phyloP scores from a whole-genome alignment of 2,888 invertebrate species.

The Tyria jacobaeae region DNA sequence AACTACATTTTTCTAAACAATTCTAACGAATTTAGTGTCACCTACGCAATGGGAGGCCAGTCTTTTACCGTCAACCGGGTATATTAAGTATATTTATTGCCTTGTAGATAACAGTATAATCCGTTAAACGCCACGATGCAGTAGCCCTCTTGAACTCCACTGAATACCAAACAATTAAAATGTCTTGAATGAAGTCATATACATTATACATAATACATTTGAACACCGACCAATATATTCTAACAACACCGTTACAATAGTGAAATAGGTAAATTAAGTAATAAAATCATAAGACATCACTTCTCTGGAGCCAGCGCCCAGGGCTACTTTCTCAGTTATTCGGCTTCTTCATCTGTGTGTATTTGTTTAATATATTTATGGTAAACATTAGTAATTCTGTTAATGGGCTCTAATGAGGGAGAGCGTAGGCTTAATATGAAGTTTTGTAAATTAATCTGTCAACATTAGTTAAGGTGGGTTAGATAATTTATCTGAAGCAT shows the following conservation, averaged over 20 bases:
- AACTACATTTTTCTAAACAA: too few relatives aligned
- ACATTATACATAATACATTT: too few relatives aligned
- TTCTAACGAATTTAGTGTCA: too few relatives aligned
- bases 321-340: conserved; percentile 51
- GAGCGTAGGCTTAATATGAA: conserved; percentile 38
- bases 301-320: conserved; percentile 37
- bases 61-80: too few relatives aligned
- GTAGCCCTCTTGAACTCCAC: too few relatives aligned
- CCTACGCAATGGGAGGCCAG: too few relatives aligned
- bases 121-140: too few relatives aligned
- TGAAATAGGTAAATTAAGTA: conserved; percentile 51
- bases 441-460: too few relatives aligned
- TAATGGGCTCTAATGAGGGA: conserved; percentile 29
- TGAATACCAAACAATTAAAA: neutral
- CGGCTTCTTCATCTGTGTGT: conserved; percentile 53
- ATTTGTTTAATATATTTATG: conserved; percentile 54
- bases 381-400: conserved; percentile 40
- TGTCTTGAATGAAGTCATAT: too few relatives aligned
- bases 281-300: conserved; percentile 36
- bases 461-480: too few relatives aligned
- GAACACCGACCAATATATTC: conserved; percentile 16
- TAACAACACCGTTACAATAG: conserved; percentile 45
- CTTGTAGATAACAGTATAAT: too few relatives aligned
- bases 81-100: too few relatives aligned
- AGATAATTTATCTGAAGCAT: neutral